A percentile compares a stretch with the other conserved stretches of the same genome.
These are phyloP conservation scores for Alces alces DNA, from an alignment of 2,113 vertebrate genomes.

Conservation along the genomic window DNA sequence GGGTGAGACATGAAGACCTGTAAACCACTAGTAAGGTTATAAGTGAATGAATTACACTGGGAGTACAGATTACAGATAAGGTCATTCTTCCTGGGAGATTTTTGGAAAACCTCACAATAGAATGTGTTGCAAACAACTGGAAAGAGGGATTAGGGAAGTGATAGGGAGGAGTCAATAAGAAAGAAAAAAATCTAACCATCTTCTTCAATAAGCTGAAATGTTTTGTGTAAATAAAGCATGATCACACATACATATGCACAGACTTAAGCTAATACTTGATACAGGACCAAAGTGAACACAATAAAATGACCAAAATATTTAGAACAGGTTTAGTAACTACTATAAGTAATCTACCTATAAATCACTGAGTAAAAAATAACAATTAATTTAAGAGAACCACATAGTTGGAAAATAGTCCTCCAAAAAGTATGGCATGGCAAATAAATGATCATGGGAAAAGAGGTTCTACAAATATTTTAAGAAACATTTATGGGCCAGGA, in stretches of 20 bases:
- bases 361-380: neutral
- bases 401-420: neutral
- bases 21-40: neutral
- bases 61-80: neutral
- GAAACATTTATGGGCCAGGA: neutral
- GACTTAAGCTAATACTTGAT: neutral
- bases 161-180: neutral
- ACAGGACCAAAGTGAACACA: neutral
- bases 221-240: neutral
- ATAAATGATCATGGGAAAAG: neutral
- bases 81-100: neutral
- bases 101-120: neutral
- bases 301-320: neutral
- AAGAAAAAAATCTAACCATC: neutral
- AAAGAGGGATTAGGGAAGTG: neutral
- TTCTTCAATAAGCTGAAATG: neutral
- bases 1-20: neutral
- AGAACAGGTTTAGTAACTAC: neutral
- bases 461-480: neutral
- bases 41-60: neutral
- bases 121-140: neutral
- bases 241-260: neutral
- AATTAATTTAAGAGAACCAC: neutral
- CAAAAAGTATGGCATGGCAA: neutral
- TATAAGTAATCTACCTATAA: neutral